These are phyloP conservation scores for Uromys caudimaculatus DNA, from an alignment of 2,797 vertebrate species.

Conservation along the genomic window DNA sequence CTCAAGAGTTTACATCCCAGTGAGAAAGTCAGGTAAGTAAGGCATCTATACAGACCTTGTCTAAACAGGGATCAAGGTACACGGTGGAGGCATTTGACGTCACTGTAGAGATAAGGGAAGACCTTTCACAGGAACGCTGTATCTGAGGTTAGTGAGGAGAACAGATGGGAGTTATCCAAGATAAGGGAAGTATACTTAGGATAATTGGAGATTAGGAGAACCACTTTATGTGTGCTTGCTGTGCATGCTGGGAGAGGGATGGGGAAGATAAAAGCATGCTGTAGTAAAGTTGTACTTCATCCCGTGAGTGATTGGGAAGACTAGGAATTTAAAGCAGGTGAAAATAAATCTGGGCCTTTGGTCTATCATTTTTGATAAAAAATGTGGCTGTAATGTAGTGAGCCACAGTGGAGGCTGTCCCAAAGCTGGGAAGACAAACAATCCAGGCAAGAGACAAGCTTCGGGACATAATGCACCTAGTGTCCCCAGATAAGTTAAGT, in stretches of 20 bases:
- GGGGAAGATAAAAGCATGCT: background rate
- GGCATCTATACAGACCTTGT: background rate
- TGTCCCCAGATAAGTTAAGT: conserved; percentile 15
- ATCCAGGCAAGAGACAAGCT: conserved; percentile 13
- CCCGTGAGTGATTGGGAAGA: background rate
- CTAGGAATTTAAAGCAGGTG: background rate
- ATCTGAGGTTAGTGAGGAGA: background rate
- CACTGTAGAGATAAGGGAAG: background rate
- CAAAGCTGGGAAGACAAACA: background rate
- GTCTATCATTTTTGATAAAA: background rate
- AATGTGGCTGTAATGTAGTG: background rate
- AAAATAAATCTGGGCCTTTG: background rate
- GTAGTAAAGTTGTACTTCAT: background rate
- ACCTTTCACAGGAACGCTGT: background rate
- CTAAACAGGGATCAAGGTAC: background rate
- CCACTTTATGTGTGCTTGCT: background rate
- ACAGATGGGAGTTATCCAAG: background rate
- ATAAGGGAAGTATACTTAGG: background rate
- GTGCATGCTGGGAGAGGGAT: background rate
- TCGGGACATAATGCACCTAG: background rate
- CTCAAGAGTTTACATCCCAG: background rate
- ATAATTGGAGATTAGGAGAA: background rate
- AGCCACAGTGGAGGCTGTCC: background rate
- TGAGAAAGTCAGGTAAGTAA: background rate
- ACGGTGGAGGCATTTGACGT: background rate